phyloP scores from a whole-genome alignment of 92 coral and sea anemone genomes.

The Hydrozoanthus gracilis region DNA sequence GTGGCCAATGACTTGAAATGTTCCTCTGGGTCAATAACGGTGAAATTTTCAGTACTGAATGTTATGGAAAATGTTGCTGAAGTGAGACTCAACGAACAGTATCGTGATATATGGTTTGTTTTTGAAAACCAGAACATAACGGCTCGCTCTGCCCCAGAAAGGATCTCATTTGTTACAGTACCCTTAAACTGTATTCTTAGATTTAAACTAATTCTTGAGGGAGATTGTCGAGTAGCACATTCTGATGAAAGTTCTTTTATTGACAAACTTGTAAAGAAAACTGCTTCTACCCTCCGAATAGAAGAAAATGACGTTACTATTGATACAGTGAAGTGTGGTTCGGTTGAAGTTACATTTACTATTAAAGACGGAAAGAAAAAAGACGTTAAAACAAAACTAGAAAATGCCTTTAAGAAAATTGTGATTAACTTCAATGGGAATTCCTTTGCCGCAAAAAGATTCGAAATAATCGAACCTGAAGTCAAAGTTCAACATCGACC shows the following conservation, averaged over 20 bases:
- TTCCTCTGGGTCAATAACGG: not conserved
- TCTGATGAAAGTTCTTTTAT: slow-evolving; percentile 42
- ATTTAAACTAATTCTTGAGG: slow-evolving; percentile 23
- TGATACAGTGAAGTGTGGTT: slow-evolving; percentile 66
- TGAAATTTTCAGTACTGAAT: slow-evolving; percentile 19
- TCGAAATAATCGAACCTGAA: slow-evolving; percentile 48
- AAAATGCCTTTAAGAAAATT: slow-evolving; percentile 55
- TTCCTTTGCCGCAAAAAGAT: slow-evolving; percentile 52
- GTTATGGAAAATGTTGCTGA: not conserved
- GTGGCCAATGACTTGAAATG: not conserved
- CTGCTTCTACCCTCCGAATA: slow-evolving; percentile 45
- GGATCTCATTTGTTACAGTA: not conserved
- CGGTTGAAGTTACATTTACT: slow-evolving; percentile 73
- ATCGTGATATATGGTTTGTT: slow-evolving; percentile 3
- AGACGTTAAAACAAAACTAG: slow-evolving; percentile 53
- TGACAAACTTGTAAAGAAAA: slow-evolving; percentile 23
- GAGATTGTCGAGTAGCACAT: slow-evolving; percentile 19
- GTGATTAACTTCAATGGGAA: slow-evolving; percentile 49
- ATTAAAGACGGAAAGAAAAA: slow-evolving; percentile 59
- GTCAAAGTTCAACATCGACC: slow-evolving; percentile 24
- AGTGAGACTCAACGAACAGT: not conserved
- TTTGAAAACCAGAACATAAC: not conserved
- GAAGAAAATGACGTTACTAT: slow-evolving; percentile 41
- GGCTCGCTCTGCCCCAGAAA: slow-evolving; percentile 31
- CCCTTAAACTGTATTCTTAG: slow-evolving; percentile 22